Conservation (phyloP, 2,113 vertebrate genomes). For the Labrus mixtus region DNA sequence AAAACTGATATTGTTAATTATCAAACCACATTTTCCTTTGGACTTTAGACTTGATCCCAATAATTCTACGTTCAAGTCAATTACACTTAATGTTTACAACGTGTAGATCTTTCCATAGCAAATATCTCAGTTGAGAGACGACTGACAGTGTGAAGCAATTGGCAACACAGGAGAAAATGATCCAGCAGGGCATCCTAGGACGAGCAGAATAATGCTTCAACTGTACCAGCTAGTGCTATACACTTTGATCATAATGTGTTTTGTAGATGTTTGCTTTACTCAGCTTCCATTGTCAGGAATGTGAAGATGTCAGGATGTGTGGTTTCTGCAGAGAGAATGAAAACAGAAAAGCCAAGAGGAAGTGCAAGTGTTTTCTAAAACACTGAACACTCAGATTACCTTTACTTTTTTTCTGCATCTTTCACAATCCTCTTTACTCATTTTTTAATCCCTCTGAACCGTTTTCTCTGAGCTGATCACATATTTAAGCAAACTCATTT, state of each 20-base stretch:
- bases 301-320: slow-evolving; percentile 15
- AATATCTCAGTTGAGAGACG: too few species aligned
- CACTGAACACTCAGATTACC: not conserved
- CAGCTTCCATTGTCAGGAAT: slow-evolving; percentile 15
- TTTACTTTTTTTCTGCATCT: not conserved
- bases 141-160: too few species aligned
- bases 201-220: slow-evolving; percentile 24
- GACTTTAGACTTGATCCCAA: not conserved
- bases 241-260: slow-evolving; percentile 20
- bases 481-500: not conserved
- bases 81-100: not conserved
- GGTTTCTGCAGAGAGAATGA: not conserved
- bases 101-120: too few species aligned
- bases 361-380: not conserved
- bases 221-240: slow-evolving; percentile 1
- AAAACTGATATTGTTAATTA: not conserved
- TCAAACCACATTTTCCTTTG: not conserved
- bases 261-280: slow-evolving; percentile 17
- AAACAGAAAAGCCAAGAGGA: not conserved
- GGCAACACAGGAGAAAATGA: slow-evolving; percentile 12
- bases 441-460: not conserved
- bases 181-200: slow-evolving; percentile 24
- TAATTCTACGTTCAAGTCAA: not conserved
- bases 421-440: not conserved
- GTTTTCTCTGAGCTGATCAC: not conserved